These are phyloP conservation scores for Dascillus cervinus DNA, from an alignment of 2,888 invertebrate species.

Conservation along the genomic window DNA sequence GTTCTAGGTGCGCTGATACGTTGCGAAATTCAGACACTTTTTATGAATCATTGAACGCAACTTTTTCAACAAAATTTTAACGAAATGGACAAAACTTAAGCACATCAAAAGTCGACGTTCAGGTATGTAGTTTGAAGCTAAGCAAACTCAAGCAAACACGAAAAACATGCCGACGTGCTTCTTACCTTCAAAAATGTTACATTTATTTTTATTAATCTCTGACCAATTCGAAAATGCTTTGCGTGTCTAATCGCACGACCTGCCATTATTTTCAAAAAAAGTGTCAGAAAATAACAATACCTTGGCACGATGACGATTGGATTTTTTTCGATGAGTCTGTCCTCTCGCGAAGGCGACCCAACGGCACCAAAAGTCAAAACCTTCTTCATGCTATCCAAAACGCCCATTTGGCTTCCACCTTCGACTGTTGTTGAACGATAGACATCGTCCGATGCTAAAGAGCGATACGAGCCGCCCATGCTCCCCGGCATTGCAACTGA, in stretches of 20 bases:
- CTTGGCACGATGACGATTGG: conserved; percentile 31
- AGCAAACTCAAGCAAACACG: no score
- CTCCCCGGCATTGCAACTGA: conserved; percentile 51
- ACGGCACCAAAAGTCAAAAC: conserved; percentile 47
- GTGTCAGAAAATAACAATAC: no score
- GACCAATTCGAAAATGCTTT: neutral
- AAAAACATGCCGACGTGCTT: conserved; percentile 7
- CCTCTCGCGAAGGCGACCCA: conserved; percentile 16
- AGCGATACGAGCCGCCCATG: conserved; percentile 57
- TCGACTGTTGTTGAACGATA: conserved; percentile 56
- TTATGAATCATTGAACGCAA: no score
- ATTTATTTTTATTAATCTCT: no score
- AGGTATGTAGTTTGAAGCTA: no score
- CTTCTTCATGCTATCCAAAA: conserved; percentile 55
- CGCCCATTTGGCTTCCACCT: conserved; percentile 38
- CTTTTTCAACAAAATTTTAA: no score
- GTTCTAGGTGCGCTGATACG: no score
- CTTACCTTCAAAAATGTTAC: no score
- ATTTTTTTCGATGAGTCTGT: conserved; percentile 22
- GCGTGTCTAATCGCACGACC: neutral
- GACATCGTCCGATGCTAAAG: conserved; percentile 49
- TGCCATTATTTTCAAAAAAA: neutral
- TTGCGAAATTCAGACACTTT: no score
- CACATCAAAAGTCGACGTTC: no score
- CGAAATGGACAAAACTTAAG: no score